Percentiles rank a stretch among this genome's conserved stretches.
Evolutionary conservation across 2,888 invertebrate genomes (phyloP).

Genomic region (Seira ritae): DNA sequence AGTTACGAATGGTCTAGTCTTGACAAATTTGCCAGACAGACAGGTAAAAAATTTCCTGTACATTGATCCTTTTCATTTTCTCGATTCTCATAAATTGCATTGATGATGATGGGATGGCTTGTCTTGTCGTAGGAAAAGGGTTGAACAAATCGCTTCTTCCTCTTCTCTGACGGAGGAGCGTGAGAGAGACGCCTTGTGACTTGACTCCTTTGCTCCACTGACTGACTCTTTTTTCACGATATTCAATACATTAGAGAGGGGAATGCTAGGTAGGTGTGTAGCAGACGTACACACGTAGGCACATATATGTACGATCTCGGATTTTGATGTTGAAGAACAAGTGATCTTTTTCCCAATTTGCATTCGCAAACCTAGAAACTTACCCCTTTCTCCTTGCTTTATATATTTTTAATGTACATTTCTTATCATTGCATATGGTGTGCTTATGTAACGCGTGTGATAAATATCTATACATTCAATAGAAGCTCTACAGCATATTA

Average conservation of each 20-base stretch:
- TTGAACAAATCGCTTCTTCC: too few species aligned
- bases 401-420: too few species aligned
- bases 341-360: constrained; percentile 53
- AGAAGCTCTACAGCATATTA: too few species aligned
- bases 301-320: background rate
- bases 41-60: background rate
- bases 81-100: background rate
- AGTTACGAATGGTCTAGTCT: background rate
- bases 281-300: constrained; percentile 17
- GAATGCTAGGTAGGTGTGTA: constrained; percentile 23
- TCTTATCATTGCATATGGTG: too few species aligned
- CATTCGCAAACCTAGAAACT: constrained; percentile 32
- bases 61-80: background rate
- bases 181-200: constrained; percentile 36
- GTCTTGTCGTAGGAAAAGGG: too few species aligned
- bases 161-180: too few species aligned
- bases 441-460: background rate
- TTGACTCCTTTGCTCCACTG: constrained; percentile 53
- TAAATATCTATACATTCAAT: too few species aligned
- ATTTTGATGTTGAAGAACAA: constrained; percentile 40
- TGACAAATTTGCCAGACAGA: background rate
- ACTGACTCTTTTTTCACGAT: constrained; percentile 40
- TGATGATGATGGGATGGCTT: too few species aligned
- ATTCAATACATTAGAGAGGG: constrained; percentile 16
- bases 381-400: constrained; percentile 12